These are phyloP conservation scores for Osmerus eperlanus DNA, from an alignment of 2,113 vertebrate species.

Conservation along the genomic window DNA sequence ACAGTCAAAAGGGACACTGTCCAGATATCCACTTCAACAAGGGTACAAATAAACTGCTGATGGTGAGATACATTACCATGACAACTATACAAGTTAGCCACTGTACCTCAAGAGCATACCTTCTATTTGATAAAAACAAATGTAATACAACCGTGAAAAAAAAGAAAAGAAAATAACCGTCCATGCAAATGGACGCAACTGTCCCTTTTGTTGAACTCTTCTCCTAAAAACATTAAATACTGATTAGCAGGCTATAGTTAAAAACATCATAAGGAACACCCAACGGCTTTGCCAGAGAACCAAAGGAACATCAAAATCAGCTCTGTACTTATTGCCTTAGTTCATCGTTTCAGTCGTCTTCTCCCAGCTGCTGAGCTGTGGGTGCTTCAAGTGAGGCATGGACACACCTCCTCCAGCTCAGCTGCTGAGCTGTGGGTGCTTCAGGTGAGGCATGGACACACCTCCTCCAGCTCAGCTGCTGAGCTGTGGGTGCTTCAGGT, in stretches of 20 bases:
- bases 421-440: too few relatives aligned
- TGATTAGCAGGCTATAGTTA: slow-evolving; percentile 71
- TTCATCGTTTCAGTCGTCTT: slow-evolving; percentile 47
- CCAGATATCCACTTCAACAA: slow-evolving; percentile 42
- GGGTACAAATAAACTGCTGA: slow-evolving; percentile 50
- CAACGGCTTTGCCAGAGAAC: slow-evolving; percentile 53
- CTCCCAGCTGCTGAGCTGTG: slow-evolving; percentile 51
- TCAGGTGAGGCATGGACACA: too few relatives aligned
- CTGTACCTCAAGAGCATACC: slow-evolving; percentile 66
- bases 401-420: too few relatives aligned
- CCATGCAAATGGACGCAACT: slow-evolving; percentile 64
- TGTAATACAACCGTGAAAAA: slow-evolving; percentile 60
- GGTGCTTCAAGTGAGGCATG: slow-evolving; percentile 28
- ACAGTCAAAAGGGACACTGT: slow-evolving; percentile 46
- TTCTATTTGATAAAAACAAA: slow-evolving; percentile 59
- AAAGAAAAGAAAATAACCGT: slow-evolving; percentile 51
- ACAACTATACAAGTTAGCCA: slow-evolving; percentile 70
- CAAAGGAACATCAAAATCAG: slow-evolving; percentile 58
- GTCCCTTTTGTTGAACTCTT: slow-evolving; percentile 69
- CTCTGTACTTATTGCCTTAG: slow-evolving; percentile 68
- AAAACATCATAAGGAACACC: slow-evolving; percentile 55
- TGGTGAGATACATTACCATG: slow-evolving; percentile 65
- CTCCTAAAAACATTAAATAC: slow-evolving; percentile 75
- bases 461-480: too few relatives aligned
- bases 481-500: too few relatives aligned